These are phyloP conservation scores for Eleutherodactylus coqui DNA, from an alignment of 2,797 vertebrate genomes.

Conservation along the genomic window DNA sequence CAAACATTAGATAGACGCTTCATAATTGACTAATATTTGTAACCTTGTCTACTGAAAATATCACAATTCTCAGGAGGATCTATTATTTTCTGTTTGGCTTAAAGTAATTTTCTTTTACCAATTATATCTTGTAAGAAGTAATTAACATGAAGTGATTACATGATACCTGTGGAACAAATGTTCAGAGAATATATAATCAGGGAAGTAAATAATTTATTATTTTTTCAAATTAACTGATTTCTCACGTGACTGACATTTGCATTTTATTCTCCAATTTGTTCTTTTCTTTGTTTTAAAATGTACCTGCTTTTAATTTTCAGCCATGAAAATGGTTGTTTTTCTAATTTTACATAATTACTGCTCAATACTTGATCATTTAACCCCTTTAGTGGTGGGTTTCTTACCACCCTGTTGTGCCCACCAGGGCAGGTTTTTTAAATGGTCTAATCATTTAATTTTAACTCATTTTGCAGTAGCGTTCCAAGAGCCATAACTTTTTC, in stretches of 20 bases:
- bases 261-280: not conserved
- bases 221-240: conserved; percentile 23
- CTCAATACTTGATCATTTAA: too few relatives aligned
- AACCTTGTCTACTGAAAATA: conserved; percentile 60
- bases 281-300: not conserved
- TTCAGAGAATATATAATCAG: conserved; percentile 41
- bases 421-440: too few relatives aligned
- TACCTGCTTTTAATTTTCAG: not conserved
- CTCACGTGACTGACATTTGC: conserved; percentile 12
- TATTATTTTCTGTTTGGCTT: conserved; percentile 62
- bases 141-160: conserved; percentile 61
- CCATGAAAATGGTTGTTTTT: too few relatives aligned
- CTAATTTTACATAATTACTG: too few relatives aligned
- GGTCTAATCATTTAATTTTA: too few relatives aligned
- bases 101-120: conserved; percentile 61
- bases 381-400: too few relatives aligned
- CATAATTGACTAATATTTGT: conserved; percentile 58
- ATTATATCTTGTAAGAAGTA: conserved; percentile 62
- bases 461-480: too few relatives aligned
- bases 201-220: conserved; percentile 45
- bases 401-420: too few relatives aligned
- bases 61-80: conserved; percentile 58
- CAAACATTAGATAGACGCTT: conserved; percentile 53
- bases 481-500: too few relatives aligned
- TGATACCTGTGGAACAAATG: conserved; percentile 60